Conservation (phyloP, 2,113 vertebrate species). For the Euleptes europaea region DNA sequence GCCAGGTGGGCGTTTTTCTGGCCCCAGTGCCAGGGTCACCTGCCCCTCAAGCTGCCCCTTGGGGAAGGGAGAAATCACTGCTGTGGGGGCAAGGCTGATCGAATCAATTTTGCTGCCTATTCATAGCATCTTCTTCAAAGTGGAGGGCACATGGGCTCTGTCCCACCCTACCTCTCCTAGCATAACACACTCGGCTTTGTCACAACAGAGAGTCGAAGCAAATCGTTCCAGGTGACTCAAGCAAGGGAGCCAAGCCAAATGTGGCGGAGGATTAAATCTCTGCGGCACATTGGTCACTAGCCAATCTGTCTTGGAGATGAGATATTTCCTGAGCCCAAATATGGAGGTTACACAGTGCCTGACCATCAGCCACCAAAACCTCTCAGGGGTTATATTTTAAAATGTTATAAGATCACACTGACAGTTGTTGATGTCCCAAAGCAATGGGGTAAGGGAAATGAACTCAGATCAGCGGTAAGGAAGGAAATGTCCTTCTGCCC, state of each 20-base stretch:
- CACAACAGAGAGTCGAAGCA: neutral
- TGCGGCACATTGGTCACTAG: no score
- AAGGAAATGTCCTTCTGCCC: neutral
- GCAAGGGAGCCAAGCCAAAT: neutral
- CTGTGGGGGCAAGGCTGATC: no score
- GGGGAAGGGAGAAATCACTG: no score
- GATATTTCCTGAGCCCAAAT: neutral
- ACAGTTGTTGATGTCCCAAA: neutral
- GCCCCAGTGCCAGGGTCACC: no score
- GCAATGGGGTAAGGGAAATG: neutral
- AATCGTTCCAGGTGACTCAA: neutral
- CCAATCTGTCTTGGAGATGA: neutral
- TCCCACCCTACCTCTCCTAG: neutral
- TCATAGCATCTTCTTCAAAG: neutral
- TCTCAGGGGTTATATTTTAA: neutral
- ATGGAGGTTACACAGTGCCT: neutral
- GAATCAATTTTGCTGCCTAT: neutral
- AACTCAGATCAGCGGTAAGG: neutral
- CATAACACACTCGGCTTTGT: neutral
- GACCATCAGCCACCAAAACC: neutral
- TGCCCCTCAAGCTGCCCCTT: no score
- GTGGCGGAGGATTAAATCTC: neutral
- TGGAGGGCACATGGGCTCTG: no score
- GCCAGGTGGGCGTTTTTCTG: no score
- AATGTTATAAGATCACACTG: neutral